phyloP scores from a whole-genome alignment of 2,888 invertebrate genomes.

The Ichneumoninae sp. region DNA sequence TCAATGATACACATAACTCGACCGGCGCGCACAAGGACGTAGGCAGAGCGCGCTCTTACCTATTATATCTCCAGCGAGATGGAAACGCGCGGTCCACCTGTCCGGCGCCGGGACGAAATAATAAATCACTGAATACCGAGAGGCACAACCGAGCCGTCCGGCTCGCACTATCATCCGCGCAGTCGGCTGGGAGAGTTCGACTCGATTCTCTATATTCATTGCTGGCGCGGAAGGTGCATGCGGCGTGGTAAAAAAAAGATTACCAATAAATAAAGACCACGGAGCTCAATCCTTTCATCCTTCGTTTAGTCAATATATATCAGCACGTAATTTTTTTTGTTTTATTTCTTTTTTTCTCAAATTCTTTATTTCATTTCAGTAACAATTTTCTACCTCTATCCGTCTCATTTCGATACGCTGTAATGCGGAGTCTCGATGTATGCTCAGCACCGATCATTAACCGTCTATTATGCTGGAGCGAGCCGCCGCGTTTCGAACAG shows the following conservation, averaged over 20 bases:
- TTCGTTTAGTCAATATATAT: slow-evolving; percentile 19
- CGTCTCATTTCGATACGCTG: slow-evolving; percentile 5
- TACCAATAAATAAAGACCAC: not conserved
- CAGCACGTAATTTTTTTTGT: not conserved
- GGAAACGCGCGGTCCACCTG: slow-evolving; percentile 74
- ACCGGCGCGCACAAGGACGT: slow-evolving; percentile 45
- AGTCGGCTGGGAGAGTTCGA: not conserved
- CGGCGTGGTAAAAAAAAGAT: not conserved
- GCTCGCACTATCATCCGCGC: slow-evolving; percentile 11
- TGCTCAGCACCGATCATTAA: slow-evolving; percentile 67
- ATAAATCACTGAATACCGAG: slow-evolving; percentile 74
- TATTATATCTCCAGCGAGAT: slow-evolving; percentile 50
- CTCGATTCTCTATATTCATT: not conserved
- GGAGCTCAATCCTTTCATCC: slow-evolving; percentile 17
- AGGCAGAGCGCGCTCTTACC: slow-evolving; percentile 40
- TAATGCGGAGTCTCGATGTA: slow-evolving; percentile 38
- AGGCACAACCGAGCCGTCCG: slow-evolving; percentile 43
- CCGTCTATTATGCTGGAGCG: slow-evolving; percentile 63
- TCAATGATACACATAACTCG: slow-evolving; percentile 50
- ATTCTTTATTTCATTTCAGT: slow-evolving; percentile 15
- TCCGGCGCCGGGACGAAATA: slow-evolving; percentile 72
- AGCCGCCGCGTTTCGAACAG: slow-evolving; percentile 58
- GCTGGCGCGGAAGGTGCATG: slow-evolving; percentile 9
- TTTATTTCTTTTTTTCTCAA: not conserved
- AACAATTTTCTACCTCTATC: slow-evolving; percentile 1